Evolutionary conservation across 2,113 vertebrate genomes (phyloP).

Genomic region (Actenoides hombroni): DNA sequence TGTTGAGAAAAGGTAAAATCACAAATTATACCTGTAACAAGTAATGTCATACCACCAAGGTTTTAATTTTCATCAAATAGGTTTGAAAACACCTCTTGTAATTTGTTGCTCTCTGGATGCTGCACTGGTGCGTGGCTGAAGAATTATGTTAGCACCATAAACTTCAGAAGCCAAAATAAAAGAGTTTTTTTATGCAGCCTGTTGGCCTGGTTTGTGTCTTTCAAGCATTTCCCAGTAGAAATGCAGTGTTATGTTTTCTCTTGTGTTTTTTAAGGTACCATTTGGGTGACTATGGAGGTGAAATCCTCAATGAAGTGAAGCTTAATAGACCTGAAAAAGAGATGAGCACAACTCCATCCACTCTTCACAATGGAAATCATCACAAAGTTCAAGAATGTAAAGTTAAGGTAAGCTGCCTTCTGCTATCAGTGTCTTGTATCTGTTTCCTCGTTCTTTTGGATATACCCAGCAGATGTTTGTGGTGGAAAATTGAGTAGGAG

Average conservation of each 20-base stretch:
- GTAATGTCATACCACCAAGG: background rate
- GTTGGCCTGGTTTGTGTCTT: background rate
- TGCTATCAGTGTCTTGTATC: background rate
- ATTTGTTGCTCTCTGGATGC: background rate
- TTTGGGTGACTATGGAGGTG: slow-evolving; percentile 89
- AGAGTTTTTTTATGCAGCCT: background rate
- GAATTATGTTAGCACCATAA: background rate
- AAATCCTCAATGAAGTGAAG: slow-evolving; percentile 87
- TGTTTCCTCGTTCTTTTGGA: background rate
- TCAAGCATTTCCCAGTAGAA: background rate
- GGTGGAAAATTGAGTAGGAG: background rate
- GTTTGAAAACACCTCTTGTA: background rate
- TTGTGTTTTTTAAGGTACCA: slow-evolving; percentile 79
- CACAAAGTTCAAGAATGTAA: slow-evolving; percentile 87
- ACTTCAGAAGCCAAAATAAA: background rate
- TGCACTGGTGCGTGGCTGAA: fast-evolving
- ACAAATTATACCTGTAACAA: background rate
- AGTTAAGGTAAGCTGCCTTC: slow-evolving; percentile 78
- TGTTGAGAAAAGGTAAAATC: slow-evolving; percentile 88
- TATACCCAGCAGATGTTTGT: background rate
- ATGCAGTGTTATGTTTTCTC: background rate
- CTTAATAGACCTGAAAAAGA: slow-evolving; percentile 86
- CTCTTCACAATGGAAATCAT: slow-evolving; percentile 85
- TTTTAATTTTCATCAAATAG: background rate
- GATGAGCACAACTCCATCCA: slow-evolving; percentile 74